These are phyloP conservation scores for Pteropus alecto DNA, from an alignment of 2,113 vertebrate species.

Conservation along the genomic window DNA sequence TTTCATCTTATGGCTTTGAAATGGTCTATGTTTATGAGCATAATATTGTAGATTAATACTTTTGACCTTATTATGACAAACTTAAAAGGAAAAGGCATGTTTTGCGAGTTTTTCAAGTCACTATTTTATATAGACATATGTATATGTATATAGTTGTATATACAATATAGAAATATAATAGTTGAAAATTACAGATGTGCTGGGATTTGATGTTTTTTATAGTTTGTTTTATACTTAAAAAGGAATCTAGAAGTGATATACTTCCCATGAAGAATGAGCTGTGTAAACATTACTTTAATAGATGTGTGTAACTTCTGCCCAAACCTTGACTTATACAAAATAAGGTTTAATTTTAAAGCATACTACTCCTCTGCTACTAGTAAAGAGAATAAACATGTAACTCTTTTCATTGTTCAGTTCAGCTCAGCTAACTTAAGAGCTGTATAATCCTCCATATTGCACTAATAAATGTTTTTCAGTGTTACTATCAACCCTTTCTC, in stretches of 20 bases:
- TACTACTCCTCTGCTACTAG: neutral
- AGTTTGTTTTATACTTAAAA: neutral
- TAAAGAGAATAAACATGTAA: neutral
- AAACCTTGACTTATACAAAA: neutral
- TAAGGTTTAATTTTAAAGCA: neutral
- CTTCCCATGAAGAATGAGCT: neutral
- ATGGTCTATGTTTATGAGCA: neutral
- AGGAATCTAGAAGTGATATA: neutral
- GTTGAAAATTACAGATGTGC: neutral
- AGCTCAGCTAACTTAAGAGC: neutral
- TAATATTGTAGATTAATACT: neutral
- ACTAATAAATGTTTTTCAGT: slow-evolving; percentile 8
- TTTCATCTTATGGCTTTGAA: neutral
- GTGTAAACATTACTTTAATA: neutral
- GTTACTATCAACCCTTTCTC: neutral
- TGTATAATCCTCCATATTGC: neutral
- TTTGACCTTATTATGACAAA: neutral
- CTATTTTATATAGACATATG: neutral
- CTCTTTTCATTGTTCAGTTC: neutral
- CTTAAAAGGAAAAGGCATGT: neutral
- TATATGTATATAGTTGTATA: neutral
- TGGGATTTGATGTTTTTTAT: neutral
- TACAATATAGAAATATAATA: neutral
- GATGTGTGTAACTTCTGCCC: neutral
- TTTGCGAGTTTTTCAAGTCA: neutral